Conservation (phyloP, 92 coral and sea anemone genomes). For the Heliopora coerulea region DNA sequence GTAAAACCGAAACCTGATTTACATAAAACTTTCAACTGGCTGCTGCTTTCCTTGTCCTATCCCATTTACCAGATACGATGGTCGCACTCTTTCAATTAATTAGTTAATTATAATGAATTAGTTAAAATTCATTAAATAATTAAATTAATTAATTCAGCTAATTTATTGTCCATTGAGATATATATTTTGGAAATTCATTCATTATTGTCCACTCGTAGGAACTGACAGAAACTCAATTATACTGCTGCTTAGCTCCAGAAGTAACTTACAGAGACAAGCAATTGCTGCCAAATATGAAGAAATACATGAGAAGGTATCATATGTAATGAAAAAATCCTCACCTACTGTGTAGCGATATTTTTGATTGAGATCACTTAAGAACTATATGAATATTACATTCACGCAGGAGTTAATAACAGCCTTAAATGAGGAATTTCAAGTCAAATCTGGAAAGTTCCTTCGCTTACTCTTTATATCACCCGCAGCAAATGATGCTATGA, state of each 20-base stretch:
- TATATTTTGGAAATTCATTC: neutral
- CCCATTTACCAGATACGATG: too few species aligned
- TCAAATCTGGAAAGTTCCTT: conserved; percentile 1
- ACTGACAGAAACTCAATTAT: conserved; percentile 10
- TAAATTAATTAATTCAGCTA: neutral
- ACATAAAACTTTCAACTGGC: too few species aligned
- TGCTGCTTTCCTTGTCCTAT: too few species aligned
- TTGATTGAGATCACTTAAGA: too few species aligned
- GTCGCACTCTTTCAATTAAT: too few species aligned
- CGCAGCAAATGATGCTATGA: neutral
- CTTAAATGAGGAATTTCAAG: conserved; percentile 9
- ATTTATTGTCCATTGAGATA: neutral
- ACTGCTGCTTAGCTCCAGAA: conserved; percentile 20
- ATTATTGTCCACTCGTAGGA: conserved; percentile 2
- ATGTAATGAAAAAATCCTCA: too few species aligned
- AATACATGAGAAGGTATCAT: conserved; percentile 17
- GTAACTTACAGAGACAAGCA: conserved; percentile 14
- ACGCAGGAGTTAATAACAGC: conserved; percentile 12
- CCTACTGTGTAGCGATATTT: too few species aligned
- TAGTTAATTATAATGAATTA: too few species aligned
- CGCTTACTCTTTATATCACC: neutral
- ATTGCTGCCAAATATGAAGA: conserved; percentile 27
- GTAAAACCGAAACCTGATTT: too few species aligned
- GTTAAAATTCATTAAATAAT: neutral
- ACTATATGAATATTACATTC: too few species aligned